Conservation (phyloP, 2,113 vertebrate genomes). For the Channa argus region DNA sequence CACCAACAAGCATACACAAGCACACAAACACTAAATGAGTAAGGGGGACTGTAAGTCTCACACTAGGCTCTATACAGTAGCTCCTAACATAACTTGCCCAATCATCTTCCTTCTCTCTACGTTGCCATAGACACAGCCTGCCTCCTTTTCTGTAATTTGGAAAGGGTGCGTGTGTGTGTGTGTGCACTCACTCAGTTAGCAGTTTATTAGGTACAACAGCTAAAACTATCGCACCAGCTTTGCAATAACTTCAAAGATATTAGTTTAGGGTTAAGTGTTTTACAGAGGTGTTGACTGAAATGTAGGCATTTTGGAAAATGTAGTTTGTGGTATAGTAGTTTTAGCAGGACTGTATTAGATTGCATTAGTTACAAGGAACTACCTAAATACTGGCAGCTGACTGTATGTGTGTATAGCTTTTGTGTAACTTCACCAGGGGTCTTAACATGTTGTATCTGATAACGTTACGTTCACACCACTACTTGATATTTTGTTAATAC, state of each 20-base stretch:
- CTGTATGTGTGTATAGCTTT: constrained; percentile 8
- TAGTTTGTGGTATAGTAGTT: no score
- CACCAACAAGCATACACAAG: constrained; percentile 37
- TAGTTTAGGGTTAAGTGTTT: no score
- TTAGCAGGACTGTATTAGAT: no score
- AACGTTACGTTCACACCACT: constrained; percentile 41
- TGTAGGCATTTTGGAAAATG: not conserved
- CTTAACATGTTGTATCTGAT: constrained; percentile 58
- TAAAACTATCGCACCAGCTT: no score
- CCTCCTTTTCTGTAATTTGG: constrained; percentile 71
- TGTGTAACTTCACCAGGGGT: constrained; percentile 54
- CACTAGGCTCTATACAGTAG: constrained; percentile 63
- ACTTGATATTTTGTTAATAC: constrained; percentile 14
- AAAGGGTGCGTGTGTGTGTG: constrained; percentile 62
- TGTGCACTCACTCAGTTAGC: not conserved
- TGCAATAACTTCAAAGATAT: no score
- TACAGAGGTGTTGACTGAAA: no score
- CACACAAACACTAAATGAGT: constrained; percentile 43
- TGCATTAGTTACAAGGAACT: no score
- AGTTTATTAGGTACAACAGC: no score
- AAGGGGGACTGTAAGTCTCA: constrained; percentile 55
- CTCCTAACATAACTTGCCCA: constrained; percentile 72
- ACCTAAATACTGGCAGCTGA: no score
- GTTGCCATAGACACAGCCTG: constrained; percentile 82
- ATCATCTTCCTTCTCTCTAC: constrained; percentile 66